Percentiles rank a stretch among this genome's conserved stretches.
phyloP scores from a whole-genome alignment of 2,797 vertebrate genomes.

The Pangasius sanitwongsei region DNA sequence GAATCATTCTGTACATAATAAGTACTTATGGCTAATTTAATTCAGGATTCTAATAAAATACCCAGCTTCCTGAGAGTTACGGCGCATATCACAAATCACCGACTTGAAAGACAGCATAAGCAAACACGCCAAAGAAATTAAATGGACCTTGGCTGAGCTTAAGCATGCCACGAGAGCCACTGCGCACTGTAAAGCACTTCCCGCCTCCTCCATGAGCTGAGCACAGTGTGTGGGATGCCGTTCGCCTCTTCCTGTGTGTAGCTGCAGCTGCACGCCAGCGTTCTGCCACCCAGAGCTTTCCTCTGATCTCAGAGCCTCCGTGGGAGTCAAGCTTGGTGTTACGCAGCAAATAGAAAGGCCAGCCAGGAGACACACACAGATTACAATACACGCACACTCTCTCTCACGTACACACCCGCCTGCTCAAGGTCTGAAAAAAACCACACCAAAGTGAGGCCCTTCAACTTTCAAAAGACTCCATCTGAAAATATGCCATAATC shows the following conservation, averaged over 20 bases:
- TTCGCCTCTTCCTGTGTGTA: constrained; percentile 49
- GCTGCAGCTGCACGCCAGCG: constrained; percentile 52
- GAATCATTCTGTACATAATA: constrained; percentile 3
- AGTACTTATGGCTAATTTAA: constrained; percentile 1
- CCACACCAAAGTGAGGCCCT: constrained; percentile 52
- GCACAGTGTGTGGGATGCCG: constrained; percentile 44
- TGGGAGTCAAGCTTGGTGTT: constrained; percentile 56
- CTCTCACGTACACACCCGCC: constrained; percentile 64
- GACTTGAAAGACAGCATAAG: constrained; percentile 32
- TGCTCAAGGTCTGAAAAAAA: constrained; percentile 37
- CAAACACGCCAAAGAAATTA: constrained; percentile 41
- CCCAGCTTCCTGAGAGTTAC: constrained; percentile 11
- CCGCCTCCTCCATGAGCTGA: constrained; percentile 33
- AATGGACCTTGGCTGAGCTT: constrained; percentile 43
- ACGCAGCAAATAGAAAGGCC: constrained; percentile 46
- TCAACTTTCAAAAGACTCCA: constrained; percentile 45
- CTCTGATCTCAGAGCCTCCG: constrained; percentile 57
- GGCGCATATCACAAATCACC: constrained; percentile 17
- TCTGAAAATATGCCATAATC: constrained; percentile 49
- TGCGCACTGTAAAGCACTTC: constrained; percentile 42
- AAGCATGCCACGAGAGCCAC: constrained; percentile 27
- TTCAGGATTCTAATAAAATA: constrained; percentile 23
- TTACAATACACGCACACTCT: constrained; percentile 48
- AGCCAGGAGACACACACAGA: constrained; percentile 55
- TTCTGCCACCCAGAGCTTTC: constrained; percentile 59